phyloP scores from a whole-genome alignment of 2,888 invertebrate genomes.

The Andrena hattorfiana region DNA sequence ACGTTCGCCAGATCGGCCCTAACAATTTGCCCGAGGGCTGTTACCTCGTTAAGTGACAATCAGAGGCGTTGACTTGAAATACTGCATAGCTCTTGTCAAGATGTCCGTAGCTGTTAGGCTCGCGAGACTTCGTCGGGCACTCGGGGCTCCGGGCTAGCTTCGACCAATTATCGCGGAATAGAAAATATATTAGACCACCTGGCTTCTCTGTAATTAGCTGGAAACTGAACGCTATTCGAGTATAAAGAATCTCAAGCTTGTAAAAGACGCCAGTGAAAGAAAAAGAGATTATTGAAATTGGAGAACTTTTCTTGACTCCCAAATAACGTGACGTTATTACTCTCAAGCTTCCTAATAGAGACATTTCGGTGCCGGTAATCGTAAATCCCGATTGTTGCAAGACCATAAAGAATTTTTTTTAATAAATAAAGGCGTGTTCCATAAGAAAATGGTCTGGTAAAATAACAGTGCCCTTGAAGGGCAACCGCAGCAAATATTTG shows the following conservation, averaged over 20 bases:
- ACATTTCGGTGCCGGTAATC: no score
- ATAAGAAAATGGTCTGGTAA: neutral
- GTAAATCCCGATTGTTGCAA: no score
- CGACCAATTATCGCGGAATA: conserved; percentile 11
- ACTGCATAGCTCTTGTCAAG: conserved; percentile 54
- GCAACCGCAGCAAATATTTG: no score
- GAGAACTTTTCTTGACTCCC: no score
- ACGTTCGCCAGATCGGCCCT: conserved; percentile 64
- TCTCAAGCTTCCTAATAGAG: no score
- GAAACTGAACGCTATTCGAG: neutral
- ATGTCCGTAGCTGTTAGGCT: conserved; percentile 47
- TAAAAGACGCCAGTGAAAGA: neutral
- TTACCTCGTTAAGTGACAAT: conserved; percentile 84
- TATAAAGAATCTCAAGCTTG: neutral
- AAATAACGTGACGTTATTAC: no score
- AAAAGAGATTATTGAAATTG: neutral
- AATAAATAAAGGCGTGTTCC: neutral
- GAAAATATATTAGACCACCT: neutral
- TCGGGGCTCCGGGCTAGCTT: neutral
- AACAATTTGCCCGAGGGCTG: conserved; percentile 80
- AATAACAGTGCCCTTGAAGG: no score
- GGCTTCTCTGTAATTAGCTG: neutral
- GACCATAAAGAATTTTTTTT: neutral
- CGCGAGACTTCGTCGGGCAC: conserved; percentile 22
- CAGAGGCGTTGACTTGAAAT: conserved; percentile 80